A percentile compares a stretch with the other conserved stretches of the same genome.
Conservation (phyloP, 2,113 vertebrate species). For the Syrrhaptes paradoxus region DNA sequence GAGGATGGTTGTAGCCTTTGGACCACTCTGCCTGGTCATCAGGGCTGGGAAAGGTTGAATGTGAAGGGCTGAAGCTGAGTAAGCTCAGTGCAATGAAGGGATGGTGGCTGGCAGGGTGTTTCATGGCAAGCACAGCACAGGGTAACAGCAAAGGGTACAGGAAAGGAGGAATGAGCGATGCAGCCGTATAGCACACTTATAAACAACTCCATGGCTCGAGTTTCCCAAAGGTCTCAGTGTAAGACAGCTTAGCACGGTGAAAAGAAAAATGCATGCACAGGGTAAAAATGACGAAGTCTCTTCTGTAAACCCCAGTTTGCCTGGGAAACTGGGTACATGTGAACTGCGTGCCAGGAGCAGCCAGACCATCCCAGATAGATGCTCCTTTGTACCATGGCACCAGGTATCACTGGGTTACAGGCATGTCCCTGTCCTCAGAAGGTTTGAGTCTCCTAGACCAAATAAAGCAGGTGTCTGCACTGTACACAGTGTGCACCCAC, state of each 20-base stretch:
- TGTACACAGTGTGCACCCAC: accelerated
- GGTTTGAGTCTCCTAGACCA: background rate
- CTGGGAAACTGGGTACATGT: background rate
- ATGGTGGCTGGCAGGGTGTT: background rate
- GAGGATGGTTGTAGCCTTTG: background rate
- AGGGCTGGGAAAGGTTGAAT: background rate
- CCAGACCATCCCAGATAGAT: background rate
- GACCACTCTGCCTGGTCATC: accelerated
- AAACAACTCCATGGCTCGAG: background rate
- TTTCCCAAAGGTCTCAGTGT: background rate
- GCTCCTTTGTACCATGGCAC: background rate
- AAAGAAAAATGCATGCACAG: background rate
- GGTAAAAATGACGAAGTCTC: background rate
- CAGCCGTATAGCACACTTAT: background rate
- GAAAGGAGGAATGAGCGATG: background rate
- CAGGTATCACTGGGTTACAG: accelerated
- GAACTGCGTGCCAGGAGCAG: background rate
- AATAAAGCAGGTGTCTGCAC: background rate
- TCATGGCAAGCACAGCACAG: background rate
- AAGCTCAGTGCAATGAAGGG: background rate
- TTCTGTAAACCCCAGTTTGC: background rate
- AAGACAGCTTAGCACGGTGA: background rate
- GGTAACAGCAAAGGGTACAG: background rate
- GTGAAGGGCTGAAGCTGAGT: background rate
- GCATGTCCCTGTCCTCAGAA: background rate